A percentile compares a stretch with the other conserved stretches of the same genome.
Conservation (phyloP, 1,140 invertebrate genomes). For the Drosophila ercepeae region DNA sequence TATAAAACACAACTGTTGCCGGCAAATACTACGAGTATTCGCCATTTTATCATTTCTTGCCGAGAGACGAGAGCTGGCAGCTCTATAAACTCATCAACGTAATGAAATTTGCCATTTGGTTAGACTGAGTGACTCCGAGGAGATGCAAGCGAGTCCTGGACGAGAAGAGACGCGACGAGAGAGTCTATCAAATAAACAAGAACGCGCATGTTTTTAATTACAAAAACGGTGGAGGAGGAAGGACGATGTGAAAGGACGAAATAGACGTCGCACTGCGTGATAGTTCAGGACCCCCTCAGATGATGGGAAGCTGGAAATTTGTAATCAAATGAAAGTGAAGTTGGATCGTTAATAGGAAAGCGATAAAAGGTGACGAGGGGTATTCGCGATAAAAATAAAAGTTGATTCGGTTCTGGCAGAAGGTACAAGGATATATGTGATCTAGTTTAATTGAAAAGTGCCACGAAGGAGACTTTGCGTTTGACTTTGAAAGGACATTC, state of each 20-base stretch:
- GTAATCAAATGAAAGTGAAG: conserved; percentile 51
- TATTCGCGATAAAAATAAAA: conserved; percentile 58
- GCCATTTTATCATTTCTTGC: background rate
- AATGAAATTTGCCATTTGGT: conserved; percentile 61
- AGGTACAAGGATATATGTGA: conserved; percentile 14
- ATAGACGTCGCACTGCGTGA: conserved; percentile 57
- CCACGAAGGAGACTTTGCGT: conserved; percentile 23
- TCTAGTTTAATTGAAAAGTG: conserved; percentile 71
- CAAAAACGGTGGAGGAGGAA: conserved; percentile 1
- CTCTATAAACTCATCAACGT: conserved; percentile 76
- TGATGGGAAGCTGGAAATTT: conserved; percentile 48
- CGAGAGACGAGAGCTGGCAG: conserved; percentile 53
- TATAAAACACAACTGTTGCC: conserved; percentile 64
- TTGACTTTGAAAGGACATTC: conserved; percentile 79
- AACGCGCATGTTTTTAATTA: conserved; percentile 71
- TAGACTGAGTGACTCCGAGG: conserved; percentile 17
- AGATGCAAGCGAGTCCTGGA: background rate
- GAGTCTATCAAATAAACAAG: conserved; percentile 60
- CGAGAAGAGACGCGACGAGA: background rate
- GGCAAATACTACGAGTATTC: background rate
- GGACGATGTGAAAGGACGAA: background rate
- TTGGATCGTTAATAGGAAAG: conserved; percentile 45
- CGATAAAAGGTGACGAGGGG: conserved; percentile 26
- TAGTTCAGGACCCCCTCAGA: conserved; percentile 53
- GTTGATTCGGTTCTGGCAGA: conserved; percentile 55